Conservation (phyloP, 30 jellyfish, hydroid and myxozoan genomes). For the Hydra vulgaris region DNA sequence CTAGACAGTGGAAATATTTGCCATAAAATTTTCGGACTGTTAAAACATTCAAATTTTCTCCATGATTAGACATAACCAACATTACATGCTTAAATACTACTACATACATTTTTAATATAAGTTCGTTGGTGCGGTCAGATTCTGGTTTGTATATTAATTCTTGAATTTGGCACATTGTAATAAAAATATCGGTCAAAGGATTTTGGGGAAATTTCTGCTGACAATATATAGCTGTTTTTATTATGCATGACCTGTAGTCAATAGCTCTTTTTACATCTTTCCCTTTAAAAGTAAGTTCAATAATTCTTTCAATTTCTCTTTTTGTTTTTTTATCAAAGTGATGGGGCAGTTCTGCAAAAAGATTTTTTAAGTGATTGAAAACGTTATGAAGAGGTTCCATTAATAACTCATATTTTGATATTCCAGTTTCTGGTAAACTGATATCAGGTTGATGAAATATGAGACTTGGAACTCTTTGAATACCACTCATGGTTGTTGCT, state of each 20-base stretch:
- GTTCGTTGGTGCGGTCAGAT: neutral
- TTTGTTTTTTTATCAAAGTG: neutral
- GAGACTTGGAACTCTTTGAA: neutral
- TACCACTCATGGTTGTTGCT: neutral
- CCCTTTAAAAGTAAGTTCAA: neutral
- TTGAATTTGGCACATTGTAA: constrained; percentile 5
- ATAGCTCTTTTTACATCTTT: neutral
- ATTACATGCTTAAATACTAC: neutral
- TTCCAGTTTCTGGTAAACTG: too few relatives aligned
- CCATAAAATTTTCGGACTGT: neutral
- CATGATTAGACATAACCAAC: neutral
- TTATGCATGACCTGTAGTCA: too few relatives aligned
- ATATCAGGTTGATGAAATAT: neutral
- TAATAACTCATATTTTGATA: neutral
- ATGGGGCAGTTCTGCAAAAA: neutral
- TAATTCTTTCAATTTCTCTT: neutral
- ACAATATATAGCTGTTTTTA: too few relatives aligned
- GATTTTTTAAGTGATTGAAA: neutral
- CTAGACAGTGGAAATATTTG: neutral
- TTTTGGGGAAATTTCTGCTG: neutral
- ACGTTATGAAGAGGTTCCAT: neutral
- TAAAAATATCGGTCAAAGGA: constrained; percentile 2
- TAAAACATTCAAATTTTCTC: neutral
- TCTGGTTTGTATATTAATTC: constrained; percentile 4
- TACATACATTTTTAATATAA: neutral